These are phyloP conservation scores for Scaptomyza cyrtandrae DNA, from an alignment of 2,888 invertebrate species.

Conservation along the genomic window DNA sequence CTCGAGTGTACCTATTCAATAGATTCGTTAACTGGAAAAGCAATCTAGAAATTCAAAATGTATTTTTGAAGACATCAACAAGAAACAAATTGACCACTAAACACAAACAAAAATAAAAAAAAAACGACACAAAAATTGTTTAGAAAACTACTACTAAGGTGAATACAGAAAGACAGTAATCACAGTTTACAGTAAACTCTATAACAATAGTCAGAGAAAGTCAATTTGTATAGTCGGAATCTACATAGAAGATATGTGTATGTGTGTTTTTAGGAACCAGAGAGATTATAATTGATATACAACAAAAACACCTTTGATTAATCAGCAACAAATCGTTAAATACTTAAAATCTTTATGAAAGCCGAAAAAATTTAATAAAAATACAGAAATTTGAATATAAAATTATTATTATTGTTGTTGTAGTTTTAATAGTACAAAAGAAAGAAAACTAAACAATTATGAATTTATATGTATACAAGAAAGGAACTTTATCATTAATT, in stretches of 20 bases:
- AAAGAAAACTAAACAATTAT: conserved; percentile 48
- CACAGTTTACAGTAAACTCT: conserved; percentile 5
- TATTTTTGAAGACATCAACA: conserved; percentile 30
- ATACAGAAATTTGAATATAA: conserved; percentile 45
- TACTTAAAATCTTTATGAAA: conserved; percentile 35
- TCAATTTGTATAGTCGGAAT: conserved; percentile 63
- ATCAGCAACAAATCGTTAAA: conserved; percentile 34
- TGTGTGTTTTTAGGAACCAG: conserved; percentile 10
- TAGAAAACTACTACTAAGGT: conserved; percentile 78
- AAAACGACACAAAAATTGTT: conserved; percentile 25
- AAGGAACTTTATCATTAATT: conserved; percentile 8
- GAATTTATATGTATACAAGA: conserved; percentile 58
- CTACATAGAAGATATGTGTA: conserved; percentile 15
- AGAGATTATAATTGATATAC: conserved; percentile 23
- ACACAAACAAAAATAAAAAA: conserved; percentile 7
- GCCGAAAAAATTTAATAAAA: conserved; percentile 10
- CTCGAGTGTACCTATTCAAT: conserved; percentile 60
- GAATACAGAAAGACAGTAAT: conserved; percentile 35
- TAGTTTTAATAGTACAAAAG: conserved; percentile 56
- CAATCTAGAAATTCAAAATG: conserved; percentile 28
- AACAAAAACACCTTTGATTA: conserved; percentile 21
- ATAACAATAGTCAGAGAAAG: conserved; percentile 27
- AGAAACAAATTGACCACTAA: conserved; percentile 12
- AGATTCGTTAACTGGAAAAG: conserved; percentile 14
- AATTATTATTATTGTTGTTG: conserved; percentile 76